Conservation (phyloP, 2,797 vertebrate genomes). For the Myripristis murdjan region DNA sequence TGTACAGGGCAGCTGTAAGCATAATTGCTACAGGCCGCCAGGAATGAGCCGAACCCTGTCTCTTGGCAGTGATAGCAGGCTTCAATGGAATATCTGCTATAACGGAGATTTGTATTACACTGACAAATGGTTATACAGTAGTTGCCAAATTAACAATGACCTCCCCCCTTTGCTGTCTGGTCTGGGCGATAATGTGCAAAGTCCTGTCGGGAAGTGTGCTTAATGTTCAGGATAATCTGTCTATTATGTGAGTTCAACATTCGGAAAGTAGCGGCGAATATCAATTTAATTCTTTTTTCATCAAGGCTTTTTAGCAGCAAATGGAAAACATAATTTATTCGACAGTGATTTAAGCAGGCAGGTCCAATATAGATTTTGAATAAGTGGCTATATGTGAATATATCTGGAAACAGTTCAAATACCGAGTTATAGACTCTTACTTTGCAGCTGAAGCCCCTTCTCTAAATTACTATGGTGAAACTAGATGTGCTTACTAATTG, state of each 20-base stretch:
- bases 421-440: slow-evolving; percentile 4
- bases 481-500: slow-evolving; percentile 72
- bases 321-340: slow-evolving; percentile 50
- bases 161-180: slow-evolving; percentile 56
- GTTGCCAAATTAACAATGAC: slow-evolving; percentile 72
- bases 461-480: slow-evolving; percentile 46
- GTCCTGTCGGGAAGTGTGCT: slow-evolving; percentile 62
- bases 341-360: slow-evolving; percentile 52
- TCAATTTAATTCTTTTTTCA: slow-evolving; percentile 55
- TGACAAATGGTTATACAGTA: slow-evolving; percentile 68
- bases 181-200: slow-evolving; percentile 63
- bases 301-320: slow-evolving; percentile 33
- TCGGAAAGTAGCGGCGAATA: slow-evolving; percentile 37
- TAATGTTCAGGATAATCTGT: slow-evolving; percentile 70
- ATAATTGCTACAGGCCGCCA: slow-evolving; percentile 63
- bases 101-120: slow-evolving; percentile 54
- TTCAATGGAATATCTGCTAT: slow-evolving; percentile 38
- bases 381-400: slow-evolving; percentile 35
- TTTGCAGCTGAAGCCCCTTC: slow-evolving; percentile 36
- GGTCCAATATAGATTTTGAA: slow-evolving; percentile 59
- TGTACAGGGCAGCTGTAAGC: slow-evolving; percentile 60
- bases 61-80: slow-evolving; percentile 43
- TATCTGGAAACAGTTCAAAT: slow-evolving; percentile 51
- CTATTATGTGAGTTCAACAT: slow-evolving; percentile 58
- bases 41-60: slow-evolving; percentile 48